Evolutionary conservation across 2,113 vertebrate species (phyloP).

Genomic region (Callaeas wilsoni): DNA sequence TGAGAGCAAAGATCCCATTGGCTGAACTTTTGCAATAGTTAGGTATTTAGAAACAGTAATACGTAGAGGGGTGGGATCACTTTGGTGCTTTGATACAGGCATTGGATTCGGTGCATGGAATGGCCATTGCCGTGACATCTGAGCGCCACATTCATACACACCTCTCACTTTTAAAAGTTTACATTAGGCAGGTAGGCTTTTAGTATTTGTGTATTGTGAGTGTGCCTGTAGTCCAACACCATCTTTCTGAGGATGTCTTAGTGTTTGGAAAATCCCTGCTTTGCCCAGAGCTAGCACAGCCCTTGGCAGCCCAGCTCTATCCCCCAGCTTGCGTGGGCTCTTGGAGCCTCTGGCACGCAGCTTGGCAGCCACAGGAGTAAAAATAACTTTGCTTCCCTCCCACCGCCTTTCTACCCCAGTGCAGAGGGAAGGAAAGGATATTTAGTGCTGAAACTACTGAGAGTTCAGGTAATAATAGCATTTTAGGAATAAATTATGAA

Average conservation of each 20-base stretch:
- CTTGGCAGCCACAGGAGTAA: background rate
- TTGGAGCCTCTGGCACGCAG: background rate
- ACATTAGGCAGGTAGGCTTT: background rate
- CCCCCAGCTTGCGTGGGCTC: background rate
- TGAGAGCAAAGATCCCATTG: background rate
- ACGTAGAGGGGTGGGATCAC: background rate
- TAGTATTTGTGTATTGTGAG: background rate
- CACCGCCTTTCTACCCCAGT: background rate
- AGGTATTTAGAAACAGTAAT: background rate
- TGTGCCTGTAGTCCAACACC: accelerated
- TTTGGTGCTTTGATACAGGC: background rate
- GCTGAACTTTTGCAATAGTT: background rate
- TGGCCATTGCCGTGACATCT: background rate
- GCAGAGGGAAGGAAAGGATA: background rate
- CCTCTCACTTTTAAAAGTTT: background rate
- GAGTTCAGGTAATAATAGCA: background rate
- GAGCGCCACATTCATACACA: accelerated
- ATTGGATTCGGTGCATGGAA: background rate
- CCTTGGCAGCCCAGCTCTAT: background rate
- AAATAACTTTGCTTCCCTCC: background rate
- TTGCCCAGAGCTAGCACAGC: background rate
- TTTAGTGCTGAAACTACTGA: background rate
- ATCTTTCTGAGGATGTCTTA: background rate
- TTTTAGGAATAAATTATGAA: background rate
- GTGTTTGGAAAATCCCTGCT: background rate